Base-by-base conservation (phyloP, 2,888 invertebrate species). In the Coenonympha glycerion region DNA sequence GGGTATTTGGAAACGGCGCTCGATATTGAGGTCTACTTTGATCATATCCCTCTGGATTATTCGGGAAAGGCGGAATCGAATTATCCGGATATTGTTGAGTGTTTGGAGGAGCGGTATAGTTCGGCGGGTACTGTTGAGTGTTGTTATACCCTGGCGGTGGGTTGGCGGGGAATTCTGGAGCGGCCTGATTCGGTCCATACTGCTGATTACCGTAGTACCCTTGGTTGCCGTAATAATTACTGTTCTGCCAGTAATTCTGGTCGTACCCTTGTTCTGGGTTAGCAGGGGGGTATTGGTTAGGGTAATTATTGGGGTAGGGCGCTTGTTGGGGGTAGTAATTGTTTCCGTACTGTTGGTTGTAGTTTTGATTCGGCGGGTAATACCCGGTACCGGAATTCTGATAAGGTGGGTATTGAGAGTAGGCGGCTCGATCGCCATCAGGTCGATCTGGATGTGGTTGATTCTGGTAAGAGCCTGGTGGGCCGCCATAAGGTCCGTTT, bases 301-400 rank as follows among this genome's bases (percentile, higher is more conserved):
- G 79, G 58, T 85, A 88, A 58, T 80, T 84, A 55, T 72, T 80
- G 16, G 70, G 65, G 31, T 76, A 82, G 0, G 77, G 76, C 3
- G 75, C 71, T 57, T 69, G 79, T 52, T 83, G 85, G 42, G 75
- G 80, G 51, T 87, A 87, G 61, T 84, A 87, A 55, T 79, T 81
- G 45, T 59, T 69, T 18, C 79, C 80, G 51, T 78, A 85, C 57
- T 85, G 85, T 57, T 82, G 80, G 50, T 80, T 82, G 56, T 79
- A 87, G 2, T 69, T 70, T 64, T 80, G 87, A 58, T 88, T 89
- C 24, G 88, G 88, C 11, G 89, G 88, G 63, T 88, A 85, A 47
- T 77, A 85, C 0, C 81, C 82, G 3, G 75, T 66, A 1, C 66
- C 65, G 3, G 70, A 64, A 55, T 81, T 80, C 52, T 80, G 86